Percentiles rank a stretch among this genome's conserved stretches.
Evolutionary conservation across 2,797 vertebrate genomes (phyloP).

Genomic region (Poeciliopsis presidionis): DNA sequence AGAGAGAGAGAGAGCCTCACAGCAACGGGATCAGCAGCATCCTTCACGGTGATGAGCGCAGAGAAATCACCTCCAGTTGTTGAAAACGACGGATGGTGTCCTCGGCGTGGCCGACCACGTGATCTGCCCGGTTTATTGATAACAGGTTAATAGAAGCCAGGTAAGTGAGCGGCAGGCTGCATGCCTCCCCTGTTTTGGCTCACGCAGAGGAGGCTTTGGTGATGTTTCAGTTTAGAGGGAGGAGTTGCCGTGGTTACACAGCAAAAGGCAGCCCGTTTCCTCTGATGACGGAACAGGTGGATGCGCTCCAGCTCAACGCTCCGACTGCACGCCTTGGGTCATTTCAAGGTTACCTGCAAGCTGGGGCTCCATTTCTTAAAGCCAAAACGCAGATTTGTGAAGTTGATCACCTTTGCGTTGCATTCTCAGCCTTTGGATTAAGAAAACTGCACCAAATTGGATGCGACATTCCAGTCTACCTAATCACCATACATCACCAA

Average conservation of each 20-base stretch:
- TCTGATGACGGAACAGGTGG: slow-evolving; percentile 63
- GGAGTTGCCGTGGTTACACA: slow-evolving; percentile 81
- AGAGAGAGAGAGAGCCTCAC: slow-evolving; percentile 29
- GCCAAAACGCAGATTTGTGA: neutral
- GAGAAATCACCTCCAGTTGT: slow-evolving; percentile 16
- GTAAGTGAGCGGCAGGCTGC: slow-evolving; percentile 60
- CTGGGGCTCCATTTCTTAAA: slow-evolving; percentile 2
- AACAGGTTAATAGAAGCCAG: slow-evolving; percentile 54
- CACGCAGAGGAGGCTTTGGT: slow-evolving; percentile 49
- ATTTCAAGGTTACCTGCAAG: slow-evolving; percentile 70
- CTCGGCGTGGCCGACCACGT: slow-evolving; percentile 63
- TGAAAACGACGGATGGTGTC: slow-evolving; percentile 51
- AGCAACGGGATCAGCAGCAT: slow-evolving; percentile 49
- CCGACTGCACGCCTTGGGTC: slow-evolving; percentile 50
- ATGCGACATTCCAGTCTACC: neutral
- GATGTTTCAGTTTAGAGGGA: slow-evolving; percentile 68
- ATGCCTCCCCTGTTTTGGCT: slow-evolving; percentile 26
- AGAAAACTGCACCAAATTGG: neutral
- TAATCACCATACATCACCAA: neutral
- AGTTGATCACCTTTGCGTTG: neutral
- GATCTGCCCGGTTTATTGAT: slow-evolving; percentile 50
- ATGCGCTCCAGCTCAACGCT: slow-evolving; percentile 32
- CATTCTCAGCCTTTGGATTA: neutral
- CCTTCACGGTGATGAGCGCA: slow-evolving; percentile 50
- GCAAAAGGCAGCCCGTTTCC: slow-evolving; percentile 45